Percentiles rank a stretch among this genome's conserved stretches.
These are phyloP conservation scores for Heteromurus nitidus DNA, from an alignment of 2,888 invertebrate genomes.

Conservation along the genomic window DNA sequence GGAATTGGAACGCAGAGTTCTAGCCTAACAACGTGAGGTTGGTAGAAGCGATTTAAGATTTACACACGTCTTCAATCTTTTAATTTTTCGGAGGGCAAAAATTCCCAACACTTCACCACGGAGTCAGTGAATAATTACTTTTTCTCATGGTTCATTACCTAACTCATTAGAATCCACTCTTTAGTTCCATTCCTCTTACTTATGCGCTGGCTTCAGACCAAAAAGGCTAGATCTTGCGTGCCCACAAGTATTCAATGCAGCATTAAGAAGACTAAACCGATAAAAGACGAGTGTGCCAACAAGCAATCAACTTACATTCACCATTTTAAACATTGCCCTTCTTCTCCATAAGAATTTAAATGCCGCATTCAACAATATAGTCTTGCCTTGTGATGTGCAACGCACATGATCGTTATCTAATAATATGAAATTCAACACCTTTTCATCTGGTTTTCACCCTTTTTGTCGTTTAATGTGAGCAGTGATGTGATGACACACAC, in stretches of 20 bases:
- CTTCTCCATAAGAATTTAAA: not conserved
- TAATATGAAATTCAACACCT: constrained; percentile 42
- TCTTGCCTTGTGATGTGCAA: constrained; percentile 5
- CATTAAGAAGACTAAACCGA: constrained; percentile 25
- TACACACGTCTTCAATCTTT: constrained; percentile 15
- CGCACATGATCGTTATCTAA: not conserved
- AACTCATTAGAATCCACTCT: constrained; percentile 71
- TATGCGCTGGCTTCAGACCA: constrained; percentile 61
- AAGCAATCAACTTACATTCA: constrained; percentile 27
- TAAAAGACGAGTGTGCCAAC: constrained; percentile 21
- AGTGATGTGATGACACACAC: not conserved
- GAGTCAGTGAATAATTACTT: constrained; percentile 52
- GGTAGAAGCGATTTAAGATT: too few relatives aligned
- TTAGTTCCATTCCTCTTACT: not conserved
- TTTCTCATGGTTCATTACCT: constrained; percentile 69
- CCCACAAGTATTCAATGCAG: not conserved
- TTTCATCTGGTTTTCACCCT: not conserved
- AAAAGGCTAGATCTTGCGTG: constrained; percentile 42
- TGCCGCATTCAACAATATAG: constrained; percentile 7
- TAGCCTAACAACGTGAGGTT: too few relatives aligned
- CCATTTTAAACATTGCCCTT: constrained; percentile 19
- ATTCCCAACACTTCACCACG: constrained; percentile 61
- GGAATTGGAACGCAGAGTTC: too few relatives aligned
- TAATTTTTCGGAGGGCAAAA: constrained; percentile 41
- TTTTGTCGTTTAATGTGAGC: constrained; percentile 11